Evolutionary conservation across 2,888 invertebrate species (phyloP).

Genomic region (Cephus runcator): DNA sequence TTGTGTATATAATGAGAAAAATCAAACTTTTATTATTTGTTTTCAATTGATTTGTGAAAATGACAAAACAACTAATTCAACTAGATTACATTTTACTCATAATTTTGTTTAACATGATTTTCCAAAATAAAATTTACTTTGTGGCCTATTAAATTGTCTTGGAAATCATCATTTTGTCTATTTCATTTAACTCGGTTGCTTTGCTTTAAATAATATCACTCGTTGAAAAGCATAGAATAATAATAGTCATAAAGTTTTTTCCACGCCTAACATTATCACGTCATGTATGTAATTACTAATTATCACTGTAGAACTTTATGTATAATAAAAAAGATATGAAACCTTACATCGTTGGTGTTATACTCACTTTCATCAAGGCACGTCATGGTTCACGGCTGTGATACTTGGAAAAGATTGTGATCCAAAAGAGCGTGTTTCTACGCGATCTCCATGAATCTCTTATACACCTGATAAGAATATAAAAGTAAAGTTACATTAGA

Average conservation of each 20-base stretch:
- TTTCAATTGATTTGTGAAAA: too few relatives aligned
- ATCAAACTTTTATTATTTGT: too few relatives aligned
- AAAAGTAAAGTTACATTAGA: conserved; percentile 20
- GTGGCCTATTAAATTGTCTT: background rate
- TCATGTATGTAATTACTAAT: background rate
- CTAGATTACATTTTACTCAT: too few relatives aligned
- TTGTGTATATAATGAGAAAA: too few relatives aligned
- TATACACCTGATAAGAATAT: conserved; percentile 56
- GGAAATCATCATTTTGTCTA: background rate
- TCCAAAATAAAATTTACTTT: too few relatives aligned
- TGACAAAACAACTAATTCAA: too few relatives aligned
- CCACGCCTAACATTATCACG: background rate
- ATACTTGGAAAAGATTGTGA: conserved; percentile 48
- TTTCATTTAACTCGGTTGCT: background rate
- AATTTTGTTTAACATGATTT: too few relatives aligned
- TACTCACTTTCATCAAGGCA: conserved; percentile 49
- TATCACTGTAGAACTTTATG: conserved; percentile 10
- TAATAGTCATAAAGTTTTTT: background rate
- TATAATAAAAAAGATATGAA: conserved; percentile 5
- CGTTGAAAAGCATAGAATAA: background rate
- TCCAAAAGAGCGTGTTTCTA: conserved; percentile 51
- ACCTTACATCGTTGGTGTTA: background rate
- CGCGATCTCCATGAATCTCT: conserved; percentile 48
- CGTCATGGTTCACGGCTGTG: conserved; percentile 45
- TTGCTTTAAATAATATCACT: background rate